Conservation (phyloP, 2,797 vertebrate genomes). For the Trichosurus vulpecula region DNA sequence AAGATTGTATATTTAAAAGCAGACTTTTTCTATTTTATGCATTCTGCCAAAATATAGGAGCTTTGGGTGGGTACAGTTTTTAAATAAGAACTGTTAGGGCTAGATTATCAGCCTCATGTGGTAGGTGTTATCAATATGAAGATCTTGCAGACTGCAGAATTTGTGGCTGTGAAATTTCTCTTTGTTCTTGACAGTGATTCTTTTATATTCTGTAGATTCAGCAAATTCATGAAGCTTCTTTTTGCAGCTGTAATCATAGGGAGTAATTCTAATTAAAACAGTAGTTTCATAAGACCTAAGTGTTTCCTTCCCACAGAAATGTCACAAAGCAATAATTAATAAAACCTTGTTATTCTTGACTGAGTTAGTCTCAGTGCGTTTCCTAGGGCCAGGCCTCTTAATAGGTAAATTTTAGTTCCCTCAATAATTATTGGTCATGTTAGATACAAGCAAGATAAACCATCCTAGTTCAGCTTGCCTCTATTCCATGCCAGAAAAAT, state of each 20-base stretch:
- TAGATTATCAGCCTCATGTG: conserved; percentile 31
- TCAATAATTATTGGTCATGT: background rate
- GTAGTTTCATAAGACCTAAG: background rate
- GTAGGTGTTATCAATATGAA: background rate
- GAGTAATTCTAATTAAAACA: background rate
- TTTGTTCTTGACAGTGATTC: background rate
- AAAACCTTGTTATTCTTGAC: background rate
- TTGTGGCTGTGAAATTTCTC: background rate
- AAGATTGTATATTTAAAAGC: background rate
- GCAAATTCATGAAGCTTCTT: background rate
- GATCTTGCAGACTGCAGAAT: background rate
- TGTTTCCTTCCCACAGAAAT: conserved; percentile 15
- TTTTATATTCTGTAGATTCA: background rate
- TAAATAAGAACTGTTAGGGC: conserved; percentile 20
- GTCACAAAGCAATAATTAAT: background rate
- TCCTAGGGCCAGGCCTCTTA: background rate
- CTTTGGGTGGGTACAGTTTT: background rate
- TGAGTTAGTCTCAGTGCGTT: background rate
- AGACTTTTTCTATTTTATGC: background rate
- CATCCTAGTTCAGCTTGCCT: background rate
- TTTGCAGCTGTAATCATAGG: background rate
- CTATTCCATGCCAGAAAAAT: background rate
- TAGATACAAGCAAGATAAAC: background rate
- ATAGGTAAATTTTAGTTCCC: background rate
- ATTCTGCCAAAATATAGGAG: background rate